phyloP scores from a whole-genome alignment of 2,888 invertebrate species.

The Caenorhabditis sp. region DNA sequence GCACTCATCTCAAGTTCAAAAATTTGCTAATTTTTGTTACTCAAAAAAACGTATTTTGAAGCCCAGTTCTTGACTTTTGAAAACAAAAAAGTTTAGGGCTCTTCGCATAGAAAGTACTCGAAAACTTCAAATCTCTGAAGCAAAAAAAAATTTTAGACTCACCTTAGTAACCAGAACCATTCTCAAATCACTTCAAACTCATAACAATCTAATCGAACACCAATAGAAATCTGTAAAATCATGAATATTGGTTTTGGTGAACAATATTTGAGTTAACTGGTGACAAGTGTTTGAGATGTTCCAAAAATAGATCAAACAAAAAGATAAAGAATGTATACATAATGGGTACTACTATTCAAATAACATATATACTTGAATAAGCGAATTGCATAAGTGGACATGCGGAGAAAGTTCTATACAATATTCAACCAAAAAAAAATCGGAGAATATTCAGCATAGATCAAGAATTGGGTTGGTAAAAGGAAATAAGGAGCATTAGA shows the following conservation, averaged over 20 bases:
- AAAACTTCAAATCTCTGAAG: too few relatives aligned
- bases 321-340: background rate
- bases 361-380: background rate
- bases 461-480: constrained; percentile 18
- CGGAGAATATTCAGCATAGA: background rate
- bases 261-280: background rate
- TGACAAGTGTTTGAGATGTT: constrained; percentile 1
- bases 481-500: constrained; percentile 21
- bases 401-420: background rate
- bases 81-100: too few relatives aligned
- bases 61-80: too few relatives aligned
- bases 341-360: background rate
- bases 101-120: too few relatives aligned
- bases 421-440: constrained; percentile 9
- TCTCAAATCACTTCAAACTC: background rate
- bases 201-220: background rate
- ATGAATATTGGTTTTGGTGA: background rate
- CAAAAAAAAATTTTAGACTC: background rate
- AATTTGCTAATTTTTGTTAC: too few relatives aligned
- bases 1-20: too few relatives aligned
- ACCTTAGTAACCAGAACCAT: constrained; percentile 8
- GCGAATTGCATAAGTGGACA: background rate
- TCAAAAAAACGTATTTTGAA: too few relatives aligned
- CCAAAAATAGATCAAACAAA: background rate
- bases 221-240: background rate